A percentile compares a stretch with the other conserved stretches of the same genome.
These are phyloP conservation scores for Alethe diademata DNA, from an alignment of 2,113 vertebrate species.

Conservation along the genomic window DNA sequence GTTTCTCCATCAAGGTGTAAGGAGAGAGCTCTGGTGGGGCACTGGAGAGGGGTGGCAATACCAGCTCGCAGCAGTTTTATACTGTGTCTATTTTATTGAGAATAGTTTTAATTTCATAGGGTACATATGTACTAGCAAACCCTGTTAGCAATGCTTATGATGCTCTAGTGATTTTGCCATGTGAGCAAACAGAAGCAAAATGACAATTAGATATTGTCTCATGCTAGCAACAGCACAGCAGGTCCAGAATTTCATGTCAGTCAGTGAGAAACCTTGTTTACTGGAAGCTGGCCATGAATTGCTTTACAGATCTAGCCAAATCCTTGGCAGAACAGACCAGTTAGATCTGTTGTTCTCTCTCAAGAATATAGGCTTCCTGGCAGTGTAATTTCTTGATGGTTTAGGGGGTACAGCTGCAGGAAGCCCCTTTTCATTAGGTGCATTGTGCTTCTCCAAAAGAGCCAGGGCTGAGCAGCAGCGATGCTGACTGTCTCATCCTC, in stretches of 20 bases:
- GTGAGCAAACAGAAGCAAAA: conserved; percentile 38
- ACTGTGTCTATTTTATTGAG: not conserved
- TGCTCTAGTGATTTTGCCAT: not conserved
- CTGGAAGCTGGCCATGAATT: conserved; percentile 22
- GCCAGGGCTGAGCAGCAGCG: not conserved
- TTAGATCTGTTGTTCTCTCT: conserved; percentile 15
- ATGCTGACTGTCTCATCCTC: not conserved
- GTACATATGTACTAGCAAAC: not conserved
- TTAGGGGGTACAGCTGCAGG: not conserved
- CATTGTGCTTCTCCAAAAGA: not conserved
- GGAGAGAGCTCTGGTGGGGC: not conserved
- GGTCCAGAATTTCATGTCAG: conserved; percentile 46
- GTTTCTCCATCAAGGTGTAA: not conserved
- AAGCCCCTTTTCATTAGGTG: not conserved
- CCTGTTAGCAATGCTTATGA: not conserved
- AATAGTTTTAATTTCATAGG: not conserved
- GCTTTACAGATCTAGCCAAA: conserved; percentile 19
- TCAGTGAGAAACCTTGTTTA: conserved; percentile 43
- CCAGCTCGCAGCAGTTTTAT: not conserved
- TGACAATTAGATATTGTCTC: conserved; percentile 51
- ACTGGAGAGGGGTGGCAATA: not conserved
- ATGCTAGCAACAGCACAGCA: conserved; percentile 8
- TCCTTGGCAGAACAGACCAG: conserved; percentile 25
- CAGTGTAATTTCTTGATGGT: not conserved
- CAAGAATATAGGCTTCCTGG: not conserved